Conservation (phyloP, 2,113 vertebrate genomes). For the Calidris pugnax region DNA sequence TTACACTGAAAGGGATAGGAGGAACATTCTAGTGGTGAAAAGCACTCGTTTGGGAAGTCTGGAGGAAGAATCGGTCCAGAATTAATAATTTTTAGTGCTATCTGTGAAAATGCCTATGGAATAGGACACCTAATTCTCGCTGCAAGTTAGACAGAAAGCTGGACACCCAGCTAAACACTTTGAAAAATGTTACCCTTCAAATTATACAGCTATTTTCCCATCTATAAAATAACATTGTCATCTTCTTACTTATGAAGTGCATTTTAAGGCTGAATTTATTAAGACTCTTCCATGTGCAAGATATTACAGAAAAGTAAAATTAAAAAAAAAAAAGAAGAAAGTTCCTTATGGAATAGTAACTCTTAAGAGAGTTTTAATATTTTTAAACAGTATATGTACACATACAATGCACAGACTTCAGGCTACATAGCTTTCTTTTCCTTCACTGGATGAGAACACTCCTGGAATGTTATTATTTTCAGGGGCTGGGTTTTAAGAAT, state of each 20-base stretch:
- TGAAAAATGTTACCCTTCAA: not conserved
- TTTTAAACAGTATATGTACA: not conserved
- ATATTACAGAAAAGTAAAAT: not conserved
- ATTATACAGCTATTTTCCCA: not conserved
- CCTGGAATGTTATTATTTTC: conserved; percentile 49
- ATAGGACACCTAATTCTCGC: not conserved
- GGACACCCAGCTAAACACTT: not conserved
- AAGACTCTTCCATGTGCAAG: not conserved
- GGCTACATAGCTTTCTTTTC: not conserved
- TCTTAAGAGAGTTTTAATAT: not conserved
- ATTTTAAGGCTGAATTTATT: conserved; percentile 12
- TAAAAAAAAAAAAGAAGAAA: not conserved
- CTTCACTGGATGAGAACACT: conserved; percentile 4
- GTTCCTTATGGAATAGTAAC: not conserved
- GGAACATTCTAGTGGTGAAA: conserved; percentile 11
- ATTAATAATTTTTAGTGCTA: conserved; percentile 9
- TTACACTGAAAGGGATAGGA: not conserved
- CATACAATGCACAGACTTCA: not conserved
- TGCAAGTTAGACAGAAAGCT: not conserved
- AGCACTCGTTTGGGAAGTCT: conserved; percentile 30
- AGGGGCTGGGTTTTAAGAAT: not conserved
- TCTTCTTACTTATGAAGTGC: not conserved
- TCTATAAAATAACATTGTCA: not conserved
- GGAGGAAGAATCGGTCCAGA: conserved; percentile 1
- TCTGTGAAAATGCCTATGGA: conserved; percentile 5